Conservation (phyloP, 2,797 vertebrate species). For the Garrulus glandarius region DNA sequence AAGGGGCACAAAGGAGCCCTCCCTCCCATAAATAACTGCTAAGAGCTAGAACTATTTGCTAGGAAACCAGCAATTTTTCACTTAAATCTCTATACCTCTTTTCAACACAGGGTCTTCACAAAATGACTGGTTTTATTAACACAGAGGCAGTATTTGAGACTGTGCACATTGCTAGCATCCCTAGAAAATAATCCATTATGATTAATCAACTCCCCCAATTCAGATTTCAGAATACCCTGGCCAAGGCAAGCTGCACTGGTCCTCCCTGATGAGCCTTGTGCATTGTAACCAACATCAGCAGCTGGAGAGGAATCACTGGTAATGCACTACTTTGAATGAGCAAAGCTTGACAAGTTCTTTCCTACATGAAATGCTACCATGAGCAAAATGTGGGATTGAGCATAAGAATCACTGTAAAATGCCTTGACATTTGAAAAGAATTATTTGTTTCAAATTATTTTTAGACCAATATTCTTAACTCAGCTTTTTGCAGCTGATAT, state of each 20-base stretch:
- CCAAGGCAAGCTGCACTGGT: neutral
- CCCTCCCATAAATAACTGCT: neutral
- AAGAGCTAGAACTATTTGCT: neutral
- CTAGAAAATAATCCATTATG: neutral
- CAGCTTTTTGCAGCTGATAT: neutral
- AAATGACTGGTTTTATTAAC: neutral
- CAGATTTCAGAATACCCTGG: neutral
- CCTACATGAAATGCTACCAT: accelerated
- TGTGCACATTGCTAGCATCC: accelerated
- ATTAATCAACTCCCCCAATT: neutral
- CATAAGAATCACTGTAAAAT: neutral
- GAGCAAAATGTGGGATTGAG: neutral
- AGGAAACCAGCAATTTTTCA: neutral
- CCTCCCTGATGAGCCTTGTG: accelerated
- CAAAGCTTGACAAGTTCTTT: neutral
- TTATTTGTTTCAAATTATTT: neutral
- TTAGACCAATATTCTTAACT: neutral
- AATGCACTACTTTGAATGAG: neutral
- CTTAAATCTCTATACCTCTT: neutral
- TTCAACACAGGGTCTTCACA: neutral
- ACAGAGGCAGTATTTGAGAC: neutral
- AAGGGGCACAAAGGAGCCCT: neutral
- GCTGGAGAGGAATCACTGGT: neutral
- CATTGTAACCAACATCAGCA: neutral
- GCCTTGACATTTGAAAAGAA: neutral